Percentiles rank a stretch among this genome's conserved stretches.
Conservation (phyloP, 2,113 vertebrate species). For the Melanerpes aurifrons region DNA sequence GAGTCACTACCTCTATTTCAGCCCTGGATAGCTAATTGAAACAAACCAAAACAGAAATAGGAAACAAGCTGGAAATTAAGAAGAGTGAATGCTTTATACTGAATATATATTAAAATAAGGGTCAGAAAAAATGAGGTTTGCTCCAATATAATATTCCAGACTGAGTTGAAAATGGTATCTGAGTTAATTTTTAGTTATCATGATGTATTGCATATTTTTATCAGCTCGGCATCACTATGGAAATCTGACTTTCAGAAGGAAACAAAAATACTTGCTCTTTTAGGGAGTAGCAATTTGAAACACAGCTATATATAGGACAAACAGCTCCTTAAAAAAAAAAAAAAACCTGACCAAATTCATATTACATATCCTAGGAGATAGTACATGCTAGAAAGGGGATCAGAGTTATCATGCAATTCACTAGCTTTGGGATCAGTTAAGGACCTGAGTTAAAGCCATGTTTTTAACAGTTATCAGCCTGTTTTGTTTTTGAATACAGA, state of each 20-base stretch:
- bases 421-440: neutral
- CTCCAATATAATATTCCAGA: neutral
- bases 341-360: neutral
- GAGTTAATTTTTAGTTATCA: slow-evolving; percentile 19
- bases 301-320: slow-evolving; percentile 41
- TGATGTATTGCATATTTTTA: slow-evolving; percentile 34
- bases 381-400: neutral
- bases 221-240: slow-evolving; percentile 55
- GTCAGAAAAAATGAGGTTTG: neutral
- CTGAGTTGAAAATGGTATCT: neutral
- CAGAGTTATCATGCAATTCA: neutral
- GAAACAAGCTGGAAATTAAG: neutral
- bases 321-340: neutral
- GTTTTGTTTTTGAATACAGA: neutral
- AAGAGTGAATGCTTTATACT: neutral
- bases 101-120: neutral
- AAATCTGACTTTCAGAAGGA: slow-evolving; percentile 63
- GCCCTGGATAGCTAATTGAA: rapidly evolving
- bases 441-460: neutral
- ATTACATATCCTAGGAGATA: neutral
- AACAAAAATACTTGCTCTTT: slow-evolving; percentile 74
- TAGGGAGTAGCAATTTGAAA: slow-evolving; percentile 59
- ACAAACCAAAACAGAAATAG: neutral
- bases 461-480: neutral
- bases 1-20: neutral